Evolutionary conservation across 2,797 vertebrate species (phyloP).

Genomic region (Chloroceryle inda): DNA sequence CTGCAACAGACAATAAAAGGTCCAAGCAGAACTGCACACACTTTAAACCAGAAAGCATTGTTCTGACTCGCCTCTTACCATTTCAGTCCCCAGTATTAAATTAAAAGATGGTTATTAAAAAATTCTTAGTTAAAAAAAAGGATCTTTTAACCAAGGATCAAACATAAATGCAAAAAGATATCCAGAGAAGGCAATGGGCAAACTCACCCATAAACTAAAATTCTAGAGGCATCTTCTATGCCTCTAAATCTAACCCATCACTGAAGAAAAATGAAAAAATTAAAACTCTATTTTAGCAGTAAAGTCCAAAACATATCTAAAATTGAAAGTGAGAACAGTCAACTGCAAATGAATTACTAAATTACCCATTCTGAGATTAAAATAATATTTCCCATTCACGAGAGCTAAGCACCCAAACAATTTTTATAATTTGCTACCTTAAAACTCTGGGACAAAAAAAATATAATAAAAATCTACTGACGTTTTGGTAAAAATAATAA

Average conservation of each 20-base stretch:
- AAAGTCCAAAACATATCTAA: not conserved
- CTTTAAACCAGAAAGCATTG: not conserved
- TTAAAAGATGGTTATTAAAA: not conserved
- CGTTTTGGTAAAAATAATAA: not conserved
- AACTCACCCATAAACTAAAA: not conserved
- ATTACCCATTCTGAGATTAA: not conserved
- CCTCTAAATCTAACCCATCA: not conserved
- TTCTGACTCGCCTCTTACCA: not conserved
- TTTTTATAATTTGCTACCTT: not conserved
- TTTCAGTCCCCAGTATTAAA: not conserved
- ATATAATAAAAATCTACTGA: not conserved
- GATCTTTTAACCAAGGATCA: not conserved
- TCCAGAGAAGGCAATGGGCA: not conserved
- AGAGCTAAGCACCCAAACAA: not conserved
- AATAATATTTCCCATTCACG: not conserved
- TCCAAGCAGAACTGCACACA: accelerated
- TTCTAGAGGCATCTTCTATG: not conserved
- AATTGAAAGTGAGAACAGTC: not conserved
- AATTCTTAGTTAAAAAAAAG: not conserved
- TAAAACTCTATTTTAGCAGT: not conserved
- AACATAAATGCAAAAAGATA: not conserved
- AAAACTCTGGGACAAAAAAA: not conserved
- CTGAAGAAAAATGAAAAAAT: not conserved
- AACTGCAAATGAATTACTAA: not conserved
- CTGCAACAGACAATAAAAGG: not conserved